Evolutionary conservation across 2,113 vertebrate species (phyloP).

Genomic region (Cyprinodon variegatus): DNA sequence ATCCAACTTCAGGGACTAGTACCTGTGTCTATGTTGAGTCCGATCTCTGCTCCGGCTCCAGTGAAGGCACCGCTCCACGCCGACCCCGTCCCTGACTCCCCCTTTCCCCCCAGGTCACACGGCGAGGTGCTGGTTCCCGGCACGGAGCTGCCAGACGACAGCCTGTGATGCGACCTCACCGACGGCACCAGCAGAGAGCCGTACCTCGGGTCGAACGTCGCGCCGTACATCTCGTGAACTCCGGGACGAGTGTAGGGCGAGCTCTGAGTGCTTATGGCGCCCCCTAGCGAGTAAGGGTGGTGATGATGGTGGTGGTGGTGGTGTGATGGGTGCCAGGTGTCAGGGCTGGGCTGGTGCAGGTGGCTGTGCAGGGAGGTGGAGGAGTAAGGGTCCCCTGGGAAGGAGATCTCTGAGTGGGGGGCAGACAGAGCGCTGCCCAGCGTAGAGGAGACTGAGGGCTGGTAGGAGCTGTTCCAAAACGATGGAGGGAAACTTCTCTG

Average conservation of each 20-base stretch:
- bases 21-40: slow-evolving; percentile 95
- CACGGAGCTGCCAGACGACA: slow-evolving; percentile 77
- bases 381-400: slow-evolving; percentile 88
- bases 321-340: slow-evolving; percentile 89
- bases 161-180: slow-evolving; percentile 88
- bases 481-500: slow-evolving; percentile 95
- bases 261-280: slow-evolving; percentile 84
- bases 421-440: slow-evolving; percentile 83
- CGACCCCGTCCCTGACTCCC: slow-evolving; percentile 75
- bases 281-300: slow-evolving; percentile 88
- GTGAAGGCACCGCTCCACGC: slow-evolving; percentile 90
- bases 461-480: slow-evolving; percentile 98
- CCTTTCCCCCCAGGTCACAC: slow-evolving; percentile 89
- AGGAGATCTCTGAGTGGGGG: slow-evolving; percentile 89
- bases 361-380: slow-evolving; percentile 88
- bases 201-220: slow-evolving; percentile 93
- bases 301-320: slow-evolving; percentile 90
- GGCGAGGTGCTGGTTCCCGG: slow-evolving; percentile 83
- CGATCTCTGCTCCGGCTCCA: slow-evolving; percentile 84
- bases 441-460: slow-evolving; percentile 82
- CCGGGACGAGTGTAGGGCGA: slow-evolving; percentile 85
- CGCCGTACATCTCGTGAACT: slow-evolving; percentile 92
- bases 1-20: slow-evolving; percentile 34
- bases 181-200: slow-evolving; percentile 91
- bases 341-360: slow-evolving; percentile 90